Evolutionary conservation across 2,888 invertebrate genomes (phyloP).

Genomic region (Noctua janthina): DNA sequence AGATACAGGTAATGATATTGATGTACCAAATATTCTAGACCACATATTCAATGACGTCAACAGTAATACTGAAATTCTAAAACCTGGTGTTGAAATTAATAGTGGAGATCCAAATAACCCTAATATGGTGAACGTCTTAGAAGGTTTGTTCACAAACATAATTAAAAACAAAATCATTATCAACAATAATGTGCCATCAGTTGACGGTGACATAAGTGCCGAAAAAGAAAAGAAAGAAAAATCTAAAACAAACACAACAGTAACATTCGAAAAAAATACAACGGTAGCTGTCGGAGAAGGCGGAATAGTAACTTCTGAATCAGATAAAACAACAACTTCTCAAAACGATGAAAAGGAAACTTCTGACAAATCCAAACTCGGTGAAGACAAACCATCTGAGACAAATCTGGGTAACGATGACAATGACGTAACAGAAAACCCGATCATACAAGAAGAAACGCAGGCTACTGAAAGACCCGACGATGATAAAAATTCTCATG

Average conservation of each 20-base stretch:
- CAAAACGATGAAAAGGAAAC: slow-evolving; percentile 10
- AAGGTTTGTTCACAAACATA: slow-evolving; percentile 54
- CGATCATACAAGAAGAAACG: neutral
- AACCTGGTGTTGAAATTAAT: slow-evolving; percentile 11
- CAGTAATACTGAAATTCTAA: slow-evolving; percentile 12
- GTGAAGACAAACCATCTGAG: neutral
- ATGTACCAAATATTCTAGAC: slow-evolving; percentile 28
- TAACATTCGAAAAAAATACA: slow-evolving; percentile 1
- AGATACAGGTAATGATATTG: slow-evolving; percentile 2
- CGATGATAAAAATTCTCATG: neutral
- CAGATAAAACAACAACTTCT: slow-evolving; percentile 4
- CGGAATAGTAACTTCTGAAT: neutral
- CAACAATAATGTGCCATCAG: slow-evolving; percentile 43
- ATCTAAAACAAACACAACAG: neutral
- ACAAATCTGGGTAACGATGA: neutral
- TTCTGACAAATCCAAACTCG: slow-evolving; percentile 1
- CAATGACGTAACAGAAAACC: neutral
- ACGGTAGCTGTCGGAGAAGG: neutral
- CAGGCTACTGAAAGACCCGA: neutral
- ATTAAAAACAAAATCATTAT: slow-evolving; percentile 52
- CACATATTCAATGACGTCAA: slow-evolving; percentile 31
- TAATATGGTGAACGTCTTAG: slow-evolving; percentile 42
- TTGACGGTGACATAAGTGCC: neutral
- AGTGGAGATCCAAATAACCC: slow-evolving; percentile 27
- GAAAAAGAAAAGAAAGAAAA: slow-evolving; percentile 11